phyloP scores from a whole-genome alignment of 2,113 vertebrate species.

The Astur gentilis region DNA sequence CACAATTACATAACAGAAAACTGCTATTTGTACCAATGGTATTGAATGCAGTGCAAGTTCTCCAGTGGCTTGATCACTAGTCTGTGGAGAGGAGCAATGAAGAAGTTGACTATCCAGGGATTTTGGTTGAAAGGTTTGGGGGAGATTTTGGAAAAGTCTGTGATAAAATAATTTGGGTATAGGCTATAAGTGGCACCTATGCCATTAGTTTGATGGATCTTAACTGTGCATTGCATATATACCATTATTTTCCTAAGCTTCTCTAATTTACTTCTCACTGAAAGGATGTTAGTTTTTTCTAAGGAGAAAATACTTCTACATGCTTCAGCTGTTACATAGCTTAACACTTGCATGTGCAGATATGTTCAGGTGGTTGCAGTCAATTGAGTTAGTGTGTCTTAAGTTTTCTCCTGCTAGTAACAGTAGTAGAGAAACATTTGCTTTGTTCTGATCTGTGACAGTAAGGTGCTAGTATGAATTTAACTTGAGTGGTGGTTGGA shows the following conservation, averaged over 20 bases:
- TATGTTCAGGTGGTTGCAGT: background rate
- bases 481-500: background rate
- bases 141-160: background rate
- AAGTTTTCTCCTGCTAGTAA: background rate
- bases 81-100: background rate
- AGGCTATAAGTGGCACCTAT: fast-evolving
- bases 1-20: background rate
- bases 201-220: background rate
- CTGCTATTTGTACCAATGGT: background rate
- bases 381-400: background rate
- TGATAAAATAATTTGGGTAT: background rate
- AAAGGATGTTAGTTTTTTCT: background rate
- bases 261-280: background rate
- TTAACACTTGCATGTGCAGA: background rate
- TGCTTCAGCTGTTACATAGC: background rate
- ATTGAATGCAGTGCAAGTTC: background rate
- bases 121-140: background rate
- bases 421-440: background rate
- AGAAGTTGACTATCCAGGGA: background rate
- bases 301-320: background rate
- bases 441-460: background rate
- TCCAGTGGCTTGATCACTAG: background rate
- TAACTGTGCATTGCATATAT: background rate
- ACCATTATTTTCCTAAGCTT: background rate
- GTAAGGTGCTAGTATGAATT: background rate